phyloP scores from a whole-genome alignment of 2,888 invertebrate genomes.

The Diachrysia chrysitis region DNA sequence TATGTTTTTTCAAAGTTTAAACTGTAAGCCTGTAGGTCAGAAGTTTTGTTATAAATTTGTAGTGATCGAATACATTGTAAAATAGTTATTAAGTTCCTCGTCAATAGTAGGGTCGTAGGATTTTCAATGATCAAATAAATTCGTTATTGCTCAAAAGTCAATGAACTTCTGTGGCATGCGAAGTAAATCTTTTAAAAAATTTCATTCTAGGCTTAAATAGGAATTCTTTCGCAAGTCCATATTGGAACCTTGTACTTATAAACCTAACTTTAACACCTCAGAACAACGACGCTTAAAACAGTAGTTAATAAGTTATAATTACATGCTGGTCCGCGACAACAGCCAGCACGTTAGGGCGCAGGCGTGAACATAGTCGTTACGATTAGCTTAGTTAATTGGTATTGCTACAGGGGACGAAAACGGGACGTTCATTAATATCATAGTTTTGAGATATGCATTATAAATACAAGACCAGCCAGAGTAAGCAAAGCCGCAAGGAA shows the following conservation, averaged over 20 bases:
- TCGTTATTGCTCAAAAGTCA: too few relatives aligned
- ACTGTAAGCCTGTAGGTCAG: background rate
- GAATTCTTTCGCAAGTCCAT: too few relatives aligned
- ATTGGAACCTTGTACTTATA: background rate
- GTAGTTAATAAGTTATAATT: slow-evolving; percentile 41
- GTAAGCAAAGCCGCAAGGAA: too few relatives aligned
- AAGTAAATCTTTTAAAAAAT: too few relatives aligned
- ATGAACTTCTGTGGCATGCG: too few relatives aligned
- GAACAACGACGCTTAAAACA: background rate
- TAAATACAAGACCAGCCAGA: too few relatives aligned
- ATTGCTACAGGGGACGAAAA: slow-evolving; percentile 19
- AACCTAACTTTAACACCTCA: background rate
- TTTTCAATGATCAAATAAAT: too few relatives aligned
- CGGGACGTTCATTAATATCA: slow-evolving; percentile 29
- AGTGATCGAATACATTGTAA: too few relatives aligned
- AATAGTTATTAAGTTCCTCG: too few relatives aligned
- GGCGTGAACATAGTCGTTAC: slow-evolving; percentile 58
- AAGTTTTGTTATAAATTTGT: background rate
- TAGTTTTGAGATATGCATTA: slow-evolving; percentile 11
- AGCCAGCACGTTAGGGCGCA: slow-evolving; percentile 42
- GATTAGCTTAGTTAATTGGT: slow-evolving; percentile 39
- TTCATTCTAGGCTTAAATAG: too few relatives aligned
- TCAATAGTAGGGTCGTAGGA: too few relatives aligned
- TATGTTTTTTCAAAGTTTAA: background rate
- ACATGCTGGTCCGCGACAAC: slow-evolving; percentile 42